Evolutionary conservation across 1,140 invertebrate species (phyloP), one percentile per base, ranked within the genome.

Genomic region (Apis laboriosa): DNA sequence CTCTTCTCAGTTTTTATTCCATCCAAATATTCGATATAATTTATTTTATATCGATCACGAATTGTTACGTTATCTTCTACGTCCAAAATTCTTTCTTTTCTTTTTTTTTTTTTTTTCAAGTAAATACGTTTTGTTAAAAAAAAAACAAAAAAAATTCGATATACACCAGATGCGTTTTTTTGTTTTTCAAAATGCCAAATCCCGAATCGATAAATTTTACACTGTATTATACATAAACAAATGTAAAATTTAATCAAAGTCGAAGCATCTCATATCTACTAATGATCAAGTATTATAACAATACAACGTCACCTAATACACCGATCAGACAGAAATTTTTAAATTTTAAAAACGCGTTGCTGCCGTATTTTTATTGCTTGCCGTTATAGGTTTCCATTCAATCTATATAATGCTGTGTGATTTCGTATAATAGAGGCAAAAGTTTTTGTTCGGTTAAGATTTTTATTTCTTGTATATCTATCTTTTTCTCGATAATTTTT

Each of bases 321-420:
- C 24, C 61, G 64, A 60, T 60, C 55, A 17, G 15, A 21, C 43
- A 19, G n/a, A 58, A 77, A 66, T 43, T 15, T 49, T 56, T 43
- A 4, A 80, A 24, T 12, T 19, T 12, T 67, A 28, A 51, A 13
- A 67, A 76, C 53, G 64, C 60, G 43, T 60, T 66, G 34, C 24
- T 81, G 49, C 43, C 53, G 55, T 51, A 19, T 72, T 77, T 55
- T 68, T 24, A 77, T 49, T 49, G 80, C 73, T 82, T 82, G 60
- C 13, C 28, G 21, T 24, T 63, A 43, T 28, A 77, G 34, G 24
- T 60, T 13, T 58, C 21, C 43, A 13, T 51, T 51, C 12, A 56
- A 63, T 80, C 28, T 75, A 71, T 21, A 24, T 34, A 43, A 43
- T 60, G 77, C 56, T 68, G 8, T 75, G 78, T 68, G 58, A 77